Evolutionary conservation across 2,113 vertebrate species (phyloP).

Genomic region (Lathamus discolor): DNA sequence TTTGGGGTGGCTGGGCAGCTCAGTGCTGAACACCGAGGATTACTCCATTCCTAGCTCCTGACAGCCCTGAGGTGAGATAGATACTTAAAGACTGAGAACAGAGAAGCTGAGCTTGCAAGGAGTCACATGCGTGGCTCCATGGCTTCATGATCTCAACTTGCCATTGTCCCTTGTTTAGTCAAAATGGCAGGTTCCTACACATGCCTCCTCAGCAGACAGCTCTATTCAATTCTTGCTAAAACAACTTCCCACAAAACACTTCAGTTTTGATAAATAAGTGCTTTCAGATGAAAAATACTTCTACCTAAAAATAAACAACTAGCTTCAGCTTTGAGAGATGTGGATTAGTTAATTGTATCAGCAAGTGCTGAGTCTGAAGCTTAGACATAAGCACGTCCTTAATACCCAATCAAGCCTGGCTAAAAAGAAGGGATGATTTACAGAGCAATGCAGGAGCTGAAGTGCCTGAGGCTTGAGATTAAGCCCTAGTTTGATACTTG

Average conservation of each 20-base stretch:
- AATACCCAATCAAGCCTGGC: background rate
- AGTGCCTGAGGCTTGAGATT: conserved; percentile 23
- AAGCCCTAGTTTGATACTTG: background rate
- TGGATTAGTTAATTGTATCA: conserved; percentile 31
- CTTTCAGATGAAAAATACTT: conserved; percentile 1
- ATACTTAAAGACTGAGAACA: background rate
- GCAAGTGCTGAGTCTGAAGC: conserved; percentile 6
- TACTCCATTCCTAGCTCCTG: background rate
- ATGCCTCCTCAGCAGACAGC: background rate
- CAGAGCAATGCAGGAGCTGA: background rate
- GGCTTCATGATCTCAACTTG: background rate
- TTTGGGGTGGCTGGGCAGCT: background rate
- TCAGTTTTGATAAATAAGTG: background rate
- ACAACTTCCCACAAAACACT: background rate
- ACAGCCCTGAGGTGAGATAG: background rate
- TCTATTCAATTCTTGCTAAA: background rate
- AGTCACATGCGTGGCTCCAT: background rate
- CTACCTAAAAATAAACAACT: conserved; percentile 16
- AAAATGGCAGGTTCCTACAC: background rate
- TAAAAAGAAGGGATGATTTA: conserved; percentile 42
- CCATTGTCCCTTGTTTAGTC: background rate
- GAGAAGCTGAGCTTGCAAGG: background rate
- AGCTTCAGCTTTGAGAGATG: background rate
- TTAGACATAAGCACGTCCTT: conserved; percentile 4
- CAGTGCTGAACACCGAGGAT: background rate